Conservation (phyloP, 2,888 invertebrate genomes). For the Hermaeophaga mercurialis region DNA sequence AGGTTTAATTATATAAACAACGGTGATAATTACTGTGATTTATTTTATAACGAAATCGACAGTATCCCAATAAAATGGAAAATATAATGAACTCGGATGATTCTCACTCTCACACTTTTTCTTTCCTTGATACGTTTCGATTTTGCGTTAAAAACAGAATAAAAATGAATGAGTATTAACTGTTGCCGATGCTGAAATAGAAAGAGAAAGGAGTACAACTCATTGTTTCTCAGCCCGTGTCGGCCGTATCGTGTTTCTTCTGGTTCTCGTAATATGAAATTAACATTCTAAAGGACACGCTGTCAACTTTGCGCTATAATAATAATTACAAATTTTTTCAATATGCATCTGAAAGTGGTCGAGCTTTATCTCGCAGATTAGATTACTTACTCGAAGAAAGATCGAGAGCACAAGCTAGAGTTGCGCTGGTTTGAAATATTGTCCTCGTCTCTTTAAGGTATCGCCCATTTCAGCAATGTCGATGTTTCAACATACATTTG, state of each 20-base stretch:
- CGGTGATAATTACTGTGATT: conserved; percentile 4
- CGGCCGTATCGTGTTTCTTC: conserved; percentile 21
- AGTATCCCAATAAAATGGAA: conserved; percentile 11
- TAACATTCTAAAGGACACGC: conserved; percentile 26
- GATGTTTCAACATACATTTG: not conserved
- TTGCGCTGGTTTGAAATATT: not conserved
- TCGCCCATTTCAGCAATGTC: not conserved
- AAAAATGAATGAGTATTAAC: conserved; percentile 14
- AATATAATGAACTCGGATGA: not conserved
- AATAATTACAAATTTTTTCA: conserved; percentile 5
- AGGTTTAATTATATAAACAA: conserved; percentile 10
- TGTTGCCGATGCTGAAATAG: conserved; percentile 21
- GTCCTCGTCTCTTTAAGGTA: not conserved
- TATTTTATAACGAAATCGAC: not conserved
- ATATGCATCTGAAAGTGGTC: conserved; percentile 6
- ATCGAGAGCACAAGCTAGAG: not conserved
- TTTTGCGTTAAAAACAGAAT: not conserved
- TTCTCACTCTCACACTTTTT: conserved; percentile 13
- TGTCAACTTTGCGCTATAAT: conserved; percentile 5
- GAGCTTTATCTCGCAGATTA: conserved; percentile 1
- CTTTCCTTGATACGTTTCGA: conserved; percentile 3
- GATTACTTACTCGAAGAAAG: conserved; percentile 1
- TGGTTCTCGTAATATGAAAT: conserved; percentile 20
- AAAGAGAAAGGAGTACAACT: conserved; percentile 23
- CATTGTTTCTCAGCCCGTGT: conserved; percentile 25